These are phyloP conservation scores for Eilema caniola DNA, from an alignment of 2,888 invertebrate species.

Conservation along the genomic window DNA sequence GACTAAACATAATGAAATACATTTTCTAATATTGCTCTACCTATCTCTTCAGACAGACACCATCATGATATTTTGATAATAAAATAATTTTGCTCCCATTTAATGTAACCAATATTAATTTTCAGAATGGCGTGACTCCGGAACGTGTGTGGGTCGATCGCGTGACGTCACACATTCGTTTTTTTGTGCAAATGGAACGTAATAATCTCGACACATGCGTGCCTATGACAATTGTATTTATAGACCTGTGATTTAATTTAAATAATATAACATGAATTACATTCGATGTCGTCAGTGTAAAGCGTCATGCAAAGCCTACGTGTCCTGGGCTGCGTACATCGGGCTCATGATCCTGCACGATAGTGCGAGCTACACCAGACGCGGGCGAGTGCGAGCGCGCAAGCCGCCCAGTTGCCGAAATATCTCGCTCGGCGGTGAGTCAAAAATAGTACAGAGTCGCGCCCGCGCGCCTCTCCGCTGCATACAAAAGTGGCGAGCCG, in stretches of 20 bases:
- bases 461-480: constrained; percentile 66
- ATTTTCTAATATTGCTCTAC: too few relatives aligned
- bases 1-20: too few relatives aligned
- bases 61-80: not conserved
- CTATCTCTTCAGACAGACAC: not conserved
- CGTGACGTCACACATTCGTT: constrained; percentile 36
- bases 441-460: constrained; percentile 78
- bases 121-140: not conserved
- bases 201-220: constrained; percentile 32
- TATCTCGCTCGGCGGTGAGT: constrained; percentile 71
- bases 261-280: constrained; percentile 32
- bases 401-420: constrained; percentile 59
- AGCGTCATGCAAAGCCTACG: constrained; percentile 52
- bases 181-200: constrained; percentile 43
- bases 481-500: constrained; percentile 83
- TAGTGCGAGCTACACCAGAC: constrained; percentile 24
- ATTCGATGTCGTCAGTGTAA: constrained; percentile 24
- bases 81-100: not conserved
- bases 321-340: constrained; percentile 41
- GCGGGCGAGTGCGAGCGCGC: constrained; percentile 45
- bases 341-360: constrained; percentile 31
- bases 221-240: constrained; percentile 45
- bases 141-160: constrained; percentile 34
- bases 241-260: constrained; percentile 38
- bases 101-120: constrained; percentile 5